Percentiles rank a stretch among this genome's conserved stretches.
These are phyloP conservation scores for Psittacula derbiana DNA, from an alignment of 2,797 vertebrate genomes.

Conservation along the genomic window DNA sequence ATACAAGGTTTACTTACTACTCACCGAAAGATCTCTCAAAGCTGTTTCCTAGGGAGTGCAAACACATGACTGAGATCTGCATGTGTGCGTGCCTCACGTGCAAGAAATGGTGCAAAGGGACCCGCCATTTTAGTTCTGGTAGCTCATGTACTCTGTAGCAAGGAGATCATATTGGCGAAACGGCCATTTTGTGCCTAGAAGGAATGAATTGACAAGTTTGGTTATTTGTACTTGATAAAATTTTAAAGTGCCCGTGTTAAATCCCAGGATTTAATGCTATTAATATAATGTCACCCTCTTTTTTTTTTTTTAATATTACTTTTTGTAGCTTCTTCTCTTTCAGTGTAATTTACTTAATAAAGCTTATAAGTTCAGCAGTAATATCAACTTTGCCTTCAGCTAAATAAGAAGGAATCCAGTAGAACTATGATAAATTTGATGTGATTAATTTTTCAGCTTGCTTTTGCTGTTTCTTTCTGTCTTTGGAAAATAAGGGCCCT, in stretches of 20 bases:
- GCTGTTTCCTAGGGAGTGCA: neutral
- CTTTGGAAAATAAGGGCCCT: neutral
- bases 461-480: neutral
- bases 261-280: constrained; percentile 17
- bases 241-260: constrained; percentile 3
- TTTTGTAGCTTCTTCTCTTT: constrained; percentile 14
- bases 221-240: constrained; percentile 18
- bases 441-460: neutral
- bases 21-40: neutral
- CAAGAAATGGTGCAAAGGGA: neutral
- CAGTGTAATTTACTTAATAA: constrained; percentile 33
- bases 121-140: neutral
- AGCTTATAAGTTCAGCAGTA: neutral
- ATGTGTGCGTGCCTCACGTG: neutral
- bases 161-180: neutral
- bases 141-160: neutral
- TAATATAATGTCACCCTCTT: neutral
- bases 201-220: neutral
- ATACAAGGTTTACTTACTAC: neutral
- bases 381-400: neutral
- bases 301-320: neutral
- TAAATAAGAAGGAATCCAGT: neutral
- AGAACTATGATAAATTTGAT: neutral
- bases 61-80: neutral
- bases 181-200: neutral